These are phyloP conservation scores for Phymatocera aterrima DNA, from an alignment of 2,888 invertebrate genomes.

Conservation along the genomic window DNA sequence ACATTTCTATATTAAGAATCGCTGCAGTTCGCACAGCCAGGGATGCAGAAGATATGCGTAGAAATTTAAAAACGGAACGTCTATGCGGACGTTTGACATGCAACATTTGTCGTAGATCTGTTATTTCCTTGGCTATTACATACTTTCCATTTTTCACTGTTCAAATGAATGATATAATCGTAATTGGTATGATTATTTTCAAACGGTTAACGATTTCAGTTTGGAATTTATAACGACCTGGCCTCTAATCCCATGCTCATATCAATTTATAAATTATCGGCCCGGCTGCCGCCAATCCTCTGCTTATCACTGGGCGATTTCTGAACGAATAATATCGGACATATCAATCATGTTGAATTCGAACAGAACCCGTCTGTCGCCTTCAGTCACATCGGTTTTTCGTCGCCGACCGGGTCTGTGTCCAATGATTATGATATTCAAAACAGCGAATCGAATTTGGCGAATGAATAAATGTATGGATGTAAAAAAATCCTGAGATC, in stretches of 20 bases:
- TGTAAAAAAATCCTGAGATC: neutral
- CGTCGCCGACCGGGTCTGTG: neutral
- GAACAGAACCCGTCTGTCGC: neutral
- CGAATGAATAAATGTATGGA: neutral
- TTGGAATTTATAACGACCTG: neutral
- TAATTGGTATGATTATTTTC: neutral
- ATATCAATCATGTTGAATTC: neutral
- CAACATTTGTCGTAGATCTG: neutral
- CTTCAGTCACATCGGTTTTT: neutral
- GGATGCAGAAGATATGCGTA: neutral
- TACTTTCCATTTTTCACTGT: no score
- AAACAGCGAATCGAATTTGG: neutral
- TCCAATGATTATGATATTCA: neutral
- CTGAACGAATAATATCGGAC: neutral
- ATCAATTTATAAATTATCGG: neutral
- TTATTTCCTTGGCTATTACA: neutral
- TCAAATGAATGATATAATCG: neutral
- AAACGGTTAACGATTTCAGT: neutral
- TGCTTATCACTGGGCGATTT: neutral
- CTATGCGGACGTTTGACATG: neutral
- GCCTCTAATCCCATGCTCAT: neutral
- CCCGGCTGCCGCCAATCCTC: neutral
- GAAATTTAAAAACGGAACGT: no score
- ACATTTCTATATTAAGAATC: slow-evolving; percentile 37
- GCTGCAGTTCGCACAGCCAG: neutral